Base-by-base conservation (phyloP, 2,113 vertebrate genomes). In the Corythornis vintsioides region DNA sequence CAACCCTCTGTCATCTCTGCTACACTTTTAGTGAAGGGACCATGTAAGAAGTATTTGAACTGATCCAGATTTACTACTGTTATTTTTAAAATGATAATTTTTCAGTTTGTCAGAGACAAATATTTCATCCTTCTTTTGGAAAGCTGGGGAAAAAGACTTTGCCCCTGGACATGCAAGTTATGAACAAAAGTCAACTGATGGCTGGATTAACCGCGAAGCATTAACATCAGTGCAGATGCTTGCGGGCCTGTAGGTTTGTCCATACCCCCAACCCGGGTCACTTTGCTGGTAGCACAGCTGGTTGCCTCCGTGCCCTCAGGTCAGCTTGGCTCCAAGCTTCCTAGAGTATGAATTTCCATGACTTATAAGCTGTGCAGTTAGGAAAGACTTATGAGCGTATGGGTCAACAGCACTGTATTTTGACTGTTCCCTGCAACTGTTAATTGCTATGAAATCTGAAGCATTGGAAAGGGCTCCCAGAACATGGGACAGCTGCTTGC, bases 301-400 rank as follows among this genome's bases (percentile, higher is more conserved):
- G 48, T 57, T 95, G 83, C 84, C 77, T 95, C 75, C 7, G 4
- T 92, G 90, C 86, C 88, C 86, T 93, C 80, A 94, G 90, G 91
- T 97, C 95, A 96, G 31, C 86, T 96, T 93, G 89, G 75, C 75
- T 92, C 72, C 75, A 83, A 33, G 48, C 29, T 89, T 92, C 85
- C 69, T 53, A 71, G 18, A 83, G 15, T 26, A 50, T 50, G 75
- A 92, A 77, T 78, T 92, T 96, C 85, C 69, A 61, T 77, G 52
- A 69, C 35, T 92, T 92, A 94, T 16, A 80, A 86, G 64, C 75
- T 77, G 21, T 74, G 47, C 45, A 43, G 15, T 80, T 83, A 80
- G 48, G 67, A 77, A 93, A 88, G 60, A 67, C 52, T 89, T 82
- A 63, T 11, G 38, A 56, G 57, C 3, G 1, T 53, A 76, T 1